Percentiles rank a stretch among this genome's conserved stretches.
Conservation (phyloP, 2,113 vertebrate genomes). For the Malurus alboscapulatus region DNA sequence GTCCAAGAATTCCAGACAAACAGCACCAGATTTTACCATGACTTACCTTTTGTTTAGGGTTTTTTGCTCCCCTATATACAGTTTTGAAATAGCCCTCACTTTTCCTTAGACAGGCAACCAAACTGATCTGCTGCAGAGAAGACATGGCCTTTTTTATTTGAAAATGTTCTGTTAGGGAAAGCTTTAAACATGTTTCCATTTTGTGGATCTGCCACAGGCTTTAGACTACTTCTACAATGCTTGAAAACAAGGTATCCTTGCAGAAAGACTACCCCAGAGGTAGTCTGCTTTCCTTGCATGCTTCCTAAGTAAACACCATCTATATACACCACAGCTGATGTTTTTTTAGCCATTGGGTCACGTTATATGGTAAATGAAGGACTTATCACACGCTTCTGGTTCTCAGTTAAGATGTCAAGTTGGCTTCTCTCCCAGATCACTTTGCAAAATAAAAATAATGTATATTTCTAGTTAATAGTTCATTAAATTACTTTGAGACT, state of each 20-base stretch:
- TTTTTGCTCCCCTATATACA: not conserved
- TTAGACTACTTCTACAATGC: not conserved
- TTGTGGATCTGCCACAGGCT: not conserved
- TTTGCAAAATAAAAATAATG: not conserved
- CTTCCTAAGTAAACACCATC: not conserved
- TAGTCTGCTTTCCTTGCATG: not conserved
- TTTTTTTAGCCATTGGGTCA: not conserved
- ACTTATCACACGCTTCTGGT: not conserved
- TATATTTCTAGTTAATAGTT: not conserved
- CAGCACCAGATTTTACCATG: accelerated
- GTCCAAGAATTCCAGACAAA: not conserved
- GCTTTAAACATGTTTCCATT: not conserved
- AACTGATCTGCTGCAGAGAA: not conserved
- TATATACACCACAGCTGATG: not conserved
- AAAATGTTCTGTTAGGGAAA: not conserved
- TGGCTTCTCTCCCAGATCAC: not conserved
- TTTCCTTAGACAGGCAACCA: not conserved
- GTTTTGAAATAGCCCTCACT: not conserved
- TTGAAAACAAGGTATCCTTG: not conserved
- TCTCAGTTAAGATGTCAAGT: not conserved
- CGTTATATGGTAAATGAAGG: not conserved
- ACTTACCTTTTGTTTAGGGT: not conserved
- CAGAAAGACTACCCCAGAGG: not conserved
- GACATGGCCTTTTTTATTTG: not conserved
- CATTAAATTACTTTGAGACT: not conserved